Percentiles rank a stretch among this genome's conserved stretches.
Conservation (phyloP, 2,797 vertebrate species). For the Momotus momota region DNA sequence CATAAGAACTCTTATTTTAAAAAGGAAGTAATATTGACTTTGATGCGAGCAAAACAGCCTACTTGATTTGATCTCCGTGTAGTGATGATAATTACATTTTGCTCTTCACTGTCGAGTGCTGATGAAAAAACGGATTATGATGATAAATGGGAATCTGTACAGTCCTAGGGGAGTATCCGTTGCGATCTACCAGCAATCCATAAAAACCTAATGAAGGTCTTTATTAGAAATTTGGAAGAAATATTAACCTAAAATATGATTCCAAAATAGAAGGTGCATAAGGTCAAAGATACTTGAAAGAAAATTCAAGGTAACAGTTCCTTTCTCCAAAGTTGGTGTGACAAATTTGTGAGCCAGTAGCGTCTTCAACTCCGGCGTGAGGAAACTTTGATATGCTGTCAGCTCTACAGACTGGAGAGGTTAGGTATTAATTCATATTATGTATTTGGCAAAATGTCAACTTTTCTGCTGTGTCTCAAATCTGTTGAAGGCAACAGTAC, state of each 20-base stretch:
- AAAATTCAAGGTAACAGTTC: not conserved
- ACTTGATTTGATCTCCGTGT: not conserved
- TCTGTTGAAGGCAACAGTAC: not conserved
- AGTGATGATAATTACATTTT: not conserved
- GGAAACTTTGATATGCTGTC: not conserved
- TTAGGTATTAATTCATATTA: not conserved
- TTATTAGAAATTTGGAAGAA: not conserved
- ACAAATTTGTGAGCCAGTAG: not conserved
- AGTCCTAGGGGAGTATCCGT: not conserved
- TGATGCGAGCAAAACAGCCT: not conserved
- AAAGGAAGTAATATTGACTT: not conserved
- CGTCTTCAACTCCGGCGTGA: not conserved
- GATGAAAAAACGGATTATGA: not conserved
- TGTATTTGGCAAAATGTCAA: fast-evolving
- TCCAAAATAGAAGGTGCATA: not conserved
- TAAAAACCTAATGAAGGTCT: not conserved
- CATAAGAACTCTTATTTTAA: not conserved
- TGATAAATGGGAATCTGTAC: not conserved
- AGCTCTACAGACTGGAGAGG: not conserved
- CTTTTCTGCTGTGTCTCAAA: not conserved
- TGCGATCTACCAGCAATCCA: not conserved
- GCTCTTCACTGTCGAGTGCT: not conserved
- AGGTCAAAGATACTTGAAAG: not conserved
- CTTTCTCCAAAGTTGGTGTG: not conserved
- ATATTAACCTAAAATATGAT: not conserved